phyloP scores from a whole-genome alignment of 2,113 vertebrate genomes.

The Desmodus rotundus region DNA sequence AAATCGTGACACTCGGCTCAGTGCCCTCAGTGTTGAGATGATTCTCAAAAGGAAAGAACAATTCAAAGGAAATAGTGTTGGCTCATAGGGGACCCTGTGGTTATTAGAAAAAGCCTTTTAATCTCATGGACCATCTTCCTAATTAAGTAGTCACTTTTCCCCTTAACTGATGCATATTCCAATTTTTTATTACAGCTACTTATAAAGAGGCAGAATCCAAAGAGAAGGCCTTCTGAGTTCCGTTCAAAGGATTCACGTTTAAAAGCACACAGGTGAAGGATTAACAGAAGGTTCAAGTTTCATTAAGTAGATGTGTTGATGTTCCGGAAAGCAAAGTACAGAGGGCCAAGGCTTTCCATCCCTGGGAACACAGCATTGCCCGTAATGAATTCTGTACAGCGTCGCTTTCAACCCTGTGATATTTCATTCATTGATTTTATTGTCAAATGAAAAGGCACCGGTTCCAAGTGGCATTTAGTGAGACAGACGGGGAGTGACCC shows the following conservation, averaged over 20 bases:
- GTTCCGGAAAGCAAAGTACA: conserved; percentile 58
- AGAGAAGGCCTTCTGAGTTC: conserved; percentile 21
- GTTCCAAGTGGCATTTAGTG: conserved; percentile 84
- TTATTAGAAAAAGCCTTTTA: not conserved
- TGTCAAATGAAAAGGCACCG: conserved; percentile 83
- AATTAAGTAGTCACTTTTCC: not conserved
- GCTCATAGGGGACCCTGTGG: not conserved
- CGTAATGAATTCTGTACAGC: conserved; percentile 81
- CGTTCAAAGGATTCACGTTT: conserved; percentile 59
- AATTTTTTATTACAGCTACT: not conserved
- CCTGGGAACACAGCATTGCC: conserved; percentile 55
- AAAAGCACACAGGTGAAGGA: conserved; percentile 69
- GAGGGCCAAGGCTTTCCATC: conserved; percentile 55
- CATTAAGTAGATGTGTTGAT: conserved; percentile 72
- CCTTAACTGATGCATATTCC: conserved; percentile 39
- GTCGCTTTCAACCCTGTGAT: conserved; percentile 72
- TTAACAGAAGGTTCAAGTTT: conserved; percentile 65
- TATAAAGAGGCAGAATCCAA: not conserved
- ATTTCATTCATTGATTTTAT: conserved; percentile 88
- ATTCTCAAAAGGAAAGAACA: not conserved
- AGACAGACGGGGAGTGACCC: conserved; percentile 77
- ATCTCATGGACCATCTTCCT: not conserved
- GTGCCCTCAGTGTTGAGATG: not conserved
- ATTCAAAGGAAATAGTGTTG: not conserved
- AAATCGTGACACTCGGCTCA: not conserved